Evolutionary conservation across 2,113 vertebrate genomes (phyloP), one percentile per base, ranked within the genome.

Genomic region (Nannospalax galili): DNA sequence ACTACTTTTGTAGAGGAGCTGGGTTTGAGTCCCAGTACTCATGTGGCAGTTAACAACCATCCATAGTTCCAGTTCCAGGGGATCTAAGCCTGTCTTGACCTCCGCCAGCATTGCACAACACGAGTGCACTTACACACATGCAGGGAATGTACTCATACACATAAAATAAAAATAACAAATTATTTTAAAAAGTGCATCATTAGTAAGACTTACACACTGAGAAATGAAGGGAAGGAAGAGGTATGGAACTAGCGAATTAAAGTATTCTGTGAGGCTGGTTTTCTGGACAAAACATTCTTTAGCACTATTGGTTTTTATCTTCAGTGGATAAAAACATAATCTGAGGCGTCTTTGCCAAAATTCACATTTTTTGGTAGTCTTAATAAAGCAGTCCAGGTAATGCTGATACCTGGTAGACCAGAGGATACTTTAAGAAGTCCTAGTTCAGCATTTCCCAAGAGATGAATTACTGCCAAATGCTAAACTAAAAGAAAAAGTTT

Each of bases 111-210:
- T 52, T 52, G 48, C 48, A 52, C 11, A 11, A 52, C 48, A 52
- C 11, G 48, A 11, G 48, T 6, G 48, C 48, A 52, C 48, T 52
- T 52, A 11, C 11, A 52, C 42, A 9, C 28, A 65, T 35, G 8
- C 2, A 84, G 17, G 26, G 37, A 45, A 84, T 65, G 22, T 30
- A 45, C 24, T 32, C 9, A 84, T 26, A 45, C 10, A 45, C 17
- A 65, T 84, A 32, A 65, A 65, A 58, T 60, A 81, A 80, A 79
- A 82, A 32, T 32, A 84, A 84, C 12, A 10, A 84, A 42, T 84
- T 16, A 7, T 5, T 64, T 65, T 45, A 65, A 95, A 87, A 93
- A 77, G 80, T 84, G 14, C 45, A 81, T 80, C 74, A 93, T 96
- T 89, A 94, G 89, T 72, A 75, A 16, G 12, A 72, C 48, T 45